Evolutionary conservation across 2,888 invertebrate genomes (phyloP).

Genomic region (Drosophila merina): DNA sequence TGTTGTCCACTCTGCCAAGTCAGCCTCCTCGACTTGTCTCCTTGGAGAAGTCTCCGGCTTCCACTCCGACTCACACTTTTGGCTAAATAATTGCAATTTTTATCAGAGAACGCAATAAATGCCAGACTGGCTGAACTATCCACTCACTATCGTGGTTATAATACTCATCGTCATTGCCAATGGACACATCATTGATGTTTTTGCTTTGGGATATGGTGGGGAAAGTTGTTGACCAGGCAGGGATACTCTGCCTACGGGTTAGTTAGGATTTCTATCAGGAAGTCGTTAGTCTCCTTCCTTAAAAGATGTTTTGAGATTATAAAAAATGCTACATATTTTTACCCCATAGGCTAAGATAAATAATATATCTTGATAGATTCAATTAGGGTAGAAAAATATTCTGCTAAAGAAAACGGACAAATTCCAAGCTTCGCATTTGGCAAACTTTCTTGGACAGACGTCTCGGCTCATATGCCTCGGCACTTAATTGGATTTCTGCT

Average conservation of each 20-base stretch:
- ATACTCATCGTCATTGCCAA: conserved; percentile 56
- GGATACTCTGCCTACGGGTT: not conserved
- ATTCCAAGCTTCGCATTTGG: conserved; percentile 23
- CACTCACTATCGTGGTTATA: conserved; percentile 57
- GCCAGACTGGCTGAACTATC: conserved; percentile 51
- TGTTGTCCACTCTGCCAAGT: conserved; percentile 56
- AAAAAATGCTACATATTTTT: not conserved
- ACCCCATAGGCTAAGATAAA: not conserved
- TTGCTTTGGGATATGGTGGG: conserved; percentile 44
- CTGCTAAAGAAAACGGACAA: not conserved
- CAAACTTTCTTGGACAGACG: conserved; percentile 39
- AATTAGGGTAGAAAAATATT: not conserved
- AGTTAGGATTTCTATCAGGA: not conserved
- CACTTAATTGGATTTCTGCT: conserved; percentile 78
- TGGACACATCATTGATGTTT: conserved; percentile 66
- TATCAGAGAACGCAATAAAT: conserved; percentile 70
- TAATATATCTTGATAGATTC: not conserved
- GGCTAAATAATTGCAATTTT: conserved; percentile 78
- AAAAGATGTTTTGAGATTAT: not conserved
- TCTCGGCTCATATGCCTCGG: conserved; percentile 53
- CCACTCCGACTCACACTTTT: conserved; percentile 45
- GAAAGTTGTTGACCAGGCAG: conserved; percentile 52
- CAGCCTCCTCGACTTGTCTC: conserved; percentile 20
- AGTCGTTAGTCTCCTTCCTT: not conserved
- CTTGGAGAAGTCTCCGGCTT: conserved; percentile 1